These are phyloP conservation scores for Pammene fasciana DNA, from an alignment of 2,888 invertebrate species.

Conservation along the genomic window DNA sequence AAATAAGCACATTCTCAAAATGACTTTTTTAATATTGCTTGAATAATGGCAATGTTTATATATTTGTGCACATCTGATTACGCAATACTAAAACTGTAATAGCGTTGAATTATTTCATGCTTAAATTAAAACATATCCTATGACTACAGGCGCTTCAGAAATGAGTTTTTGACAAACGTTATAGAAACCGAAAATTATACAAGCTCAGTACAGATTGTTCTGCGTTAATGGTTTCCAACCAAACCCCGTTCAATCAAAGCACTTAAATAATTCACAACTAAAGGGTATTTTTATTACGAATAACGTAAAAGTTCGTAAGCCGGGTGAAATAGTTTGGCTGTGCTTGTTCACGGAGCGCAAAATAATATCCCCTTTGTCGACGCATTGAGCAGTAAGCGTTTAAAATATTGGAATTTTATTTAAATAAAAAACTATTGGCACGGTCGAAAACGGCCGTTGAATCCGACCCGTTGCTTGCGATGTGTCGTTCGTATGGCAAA, in stretches of 20 bases:
- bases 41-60: background rate
- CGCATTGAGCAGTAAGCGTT: slow-evolving; percentile 59
- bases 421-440: slow-evolving; percentile 67
- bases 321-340: slow-evolving; percentile 32
- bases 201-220: slow-evolving; percentile 14
- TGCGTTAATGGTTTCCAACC: too few relatives aligned
- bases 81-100: slow-evolving; percentile 61
- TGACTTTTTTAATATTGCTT: too few relatives aligned
- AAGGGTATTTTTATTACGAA: slow-evolving; percentile 34
- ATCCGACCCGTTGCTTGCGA: slow-evolving; percentile 38
- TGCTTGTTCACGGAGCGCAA: slow-evolving; percentile 51
- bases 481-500: slow-evolving; percentile 54
- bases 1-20: too few relatives aligned
- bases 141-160: slow-evolving; percentile 58
- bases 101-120: slow-evolving; percentile 62
- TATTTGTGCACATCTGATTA: slow-evolving; percentile 49
- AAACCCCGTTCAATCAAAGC: slow-evolving; percentile 6
- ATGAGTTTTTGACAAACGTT: slow-evolving; percentile 50
- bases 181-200: background rate
- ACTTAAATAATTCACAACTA: slow-evolving; percentile 30
- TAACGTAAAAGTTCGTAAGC: slow-evolving; percentile 30
- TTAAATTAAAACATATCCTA: slow-evolving; percentile 56
- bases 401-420: slow-evolving; percentile 72
- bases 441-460: slow-evolving; percentile 44
- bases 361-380: slow-evolving; percentile 61